phyloP scores from a whole-genome alignment of 2,113 vertebrate genomes.

The Bos indicus region DNA sequence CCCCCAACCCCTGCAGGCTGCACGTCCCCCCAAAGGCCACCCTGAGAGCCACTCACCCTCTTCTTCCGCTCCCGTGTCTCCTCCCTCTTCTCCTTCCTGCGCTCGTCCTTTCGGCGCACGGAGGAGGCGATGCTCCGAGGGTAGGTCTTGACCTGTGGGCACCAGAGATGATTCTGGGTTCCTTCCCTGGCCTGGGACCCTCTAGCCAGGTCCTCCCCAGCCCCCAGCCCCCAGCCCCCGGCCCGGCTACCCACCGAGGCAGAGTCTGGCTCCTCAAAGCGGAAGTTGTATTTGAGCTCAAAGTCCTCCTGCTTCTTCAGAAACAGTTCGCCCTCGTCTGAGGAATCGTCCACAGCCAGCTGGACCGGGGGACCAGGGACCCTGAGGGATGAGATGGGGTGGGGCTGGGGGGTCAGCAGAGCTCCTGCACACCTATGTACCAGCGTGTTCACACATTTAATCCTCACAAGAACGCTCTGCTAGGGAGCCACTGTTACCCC shows the following conservation, averaged over 20 bases:
- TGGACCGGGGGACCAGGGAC: slow-evolving; percentile 71
- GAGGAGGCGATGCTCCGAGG: slow-evolving; percentile 89
- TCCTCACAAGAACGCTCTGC: neutral
- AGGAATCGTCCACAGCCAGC: slow-evolving; percentile 84
- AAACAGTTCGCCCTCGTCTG: slow-evolving; percentile 90
- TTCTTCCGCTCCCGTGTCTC: slow-evolving; percentile 86
- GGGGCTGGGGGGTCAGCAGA: neutral
- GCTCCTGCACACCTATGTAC: too few relatives aligned
- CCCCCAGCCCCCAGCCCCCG: neutral
- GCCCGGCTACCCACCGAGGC: slow-evolving; percentile 64
- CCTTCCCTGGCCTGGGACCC: neutral
- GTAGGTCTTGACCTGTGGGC: slow-evolving; percentile 84
- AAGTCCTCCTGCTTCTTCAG: slow-evolving; percentile 90
- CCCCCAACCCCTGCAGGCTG: rapidly evolving
- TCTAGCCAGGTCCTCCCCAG: rapidly evolving
- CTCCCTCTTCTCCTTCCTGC: slow-evolving; percentile 87
- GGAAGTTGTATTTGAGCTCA: slow-evolving; percentile 92
- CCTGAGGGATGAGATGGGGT: slow-evolving; percentile 59
- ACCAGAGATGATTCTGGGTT: neutral
- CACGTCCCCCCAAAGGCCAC: rapidly evolving
- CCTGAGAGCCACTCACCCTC: slow-evolving; percentile 76
- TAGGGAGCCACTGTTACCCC: neutral
- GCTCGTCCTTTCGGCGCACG: slow-evolving; percentile 88
- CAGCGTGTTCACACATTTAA: rapidly evolving
- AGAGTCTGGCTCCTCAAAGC: slow-evolving; percentile 90